phyloP scores from a whole-genome alignment of 2,113 vertebrate genomes.

The Eurystomus gularis region DNA sequence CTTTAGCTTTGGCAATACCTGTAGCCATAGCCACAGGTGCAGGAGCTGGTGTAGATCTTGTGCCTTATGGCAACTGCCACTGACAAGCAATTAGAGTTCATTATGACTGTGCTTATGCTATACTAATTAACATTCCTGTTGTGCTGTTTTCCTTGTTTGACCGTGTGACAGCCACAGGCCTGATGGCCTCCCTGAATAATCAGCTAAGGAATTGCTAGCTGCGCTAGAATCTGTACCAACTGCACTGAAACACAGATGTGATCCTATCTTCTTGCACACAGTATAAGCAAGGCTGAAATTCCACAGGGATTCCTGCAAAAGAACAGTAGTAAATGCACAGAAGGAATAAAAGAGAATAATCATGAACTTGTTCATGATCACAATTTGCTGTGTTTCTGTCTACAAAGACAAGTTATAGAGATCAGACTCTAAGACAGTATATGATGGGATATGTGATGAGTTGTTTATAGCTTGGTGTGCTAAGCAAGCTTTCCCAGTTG shows the following conservation, averaged over 20 bases:
- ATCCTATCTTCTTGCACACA: neutral
- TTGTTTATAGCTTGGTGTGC: neutral
- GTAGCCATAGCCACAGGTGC: constrained; percentile 1
- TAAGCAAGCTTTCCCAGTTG: neutral
- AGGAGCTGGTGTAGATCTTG: constrained; percentile 36
- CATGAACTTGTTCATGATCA: neutral
- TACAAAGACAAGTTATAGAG: neutral
- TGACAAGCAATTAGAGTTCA: constrained; percentile 86
- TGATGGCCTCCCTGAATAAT: constrained; percentile 61
- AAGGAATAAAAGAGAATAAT: neutral
- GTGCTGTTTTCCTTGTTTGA: constrained; percentile 67
- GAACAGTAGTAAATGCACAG: neutral
- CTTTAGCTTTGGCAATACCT: constrained; percentile 7
- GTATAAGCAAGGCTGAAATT: neutral
- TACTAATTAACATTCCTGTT: constrained; percentile 88
- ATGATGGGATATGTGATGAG: neutral
- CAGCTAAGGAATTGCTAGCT: constrained; percentile 56
- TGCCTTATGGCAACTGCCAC: constrained; percentile 72
- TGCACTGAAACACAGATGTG: neutral
- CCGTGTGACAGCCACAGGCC: constrained; percentile 72
- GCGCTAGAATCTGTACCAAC: constrained; percentile 27
- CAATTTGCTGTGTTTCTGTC: neutral
- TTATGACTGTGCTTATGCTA: constrained; percentile 81
- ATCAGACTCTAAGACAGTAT: neutral
- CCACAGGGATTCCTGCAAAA: neutral